Evolutionary conservation across 1,140 invertebrate genomes (phyloP), one percentile per base, ranked within the genome.

Genomic region (Pectinophora gossypiella): DNA sequence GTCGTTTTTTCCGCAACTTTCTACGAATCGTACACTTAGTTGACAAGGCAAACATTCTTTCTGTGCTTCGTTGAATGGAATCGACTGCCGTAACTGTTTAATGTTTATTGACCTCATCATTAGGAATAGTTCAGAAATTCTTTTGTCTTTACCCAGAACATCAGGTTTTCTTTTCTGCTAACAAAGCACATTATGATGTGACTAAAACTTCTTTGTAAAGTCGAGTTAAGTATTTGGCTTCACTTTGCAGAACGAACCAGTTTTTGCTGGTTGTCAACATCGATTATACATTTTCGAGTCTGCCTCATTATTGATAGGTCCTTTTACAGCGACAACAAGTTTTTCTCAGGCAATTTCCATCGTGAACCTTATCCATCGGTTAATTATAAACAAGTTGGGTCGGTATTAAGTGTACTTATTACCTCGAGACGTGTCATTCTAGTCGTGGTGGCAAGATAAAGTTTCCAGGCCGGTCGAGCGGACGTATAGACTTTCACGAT

Each of bases 401-500:
- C 7, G 16, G 36, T 16, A 40, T 15, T 40, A 40, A 18, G 36
- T 40, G 16, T 18, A 40, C 36, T 32, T 32, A 15, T 40, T 40
- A 15, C 36, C 18, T 9, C 12, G 19, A 19, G 19, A 45, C 56
- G 48, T 59, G 45, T 52, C 19, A 51, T 56, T 61, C 40, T 51
- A 59, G 54, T 56, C 52, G 42, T 7, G 19, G 43, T 12, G 42
- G 44, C 32, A 52, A 36, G 51, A 52, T 71, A 67, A 54, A 44
- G 64, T 73, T 64, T 59, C 59, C 54, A 38, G 22, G 40, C n/a
- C n/a, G n/a, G n/a, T n/a, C 18, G 48, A 40, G 32, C 62, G 59
- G 59, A 64, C 54, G 63, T 74, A 61, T 71, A 59, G 51, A 61
- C 68, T 74, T 74, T 74, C 68, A 68, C 61, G 27, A 32, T 40